Evolutionary conservation across 1,140 invertebrate species (phyloP), one percentile per base, ranked within the genome.

Genomic region (Euborellia annulipes): DNA sequence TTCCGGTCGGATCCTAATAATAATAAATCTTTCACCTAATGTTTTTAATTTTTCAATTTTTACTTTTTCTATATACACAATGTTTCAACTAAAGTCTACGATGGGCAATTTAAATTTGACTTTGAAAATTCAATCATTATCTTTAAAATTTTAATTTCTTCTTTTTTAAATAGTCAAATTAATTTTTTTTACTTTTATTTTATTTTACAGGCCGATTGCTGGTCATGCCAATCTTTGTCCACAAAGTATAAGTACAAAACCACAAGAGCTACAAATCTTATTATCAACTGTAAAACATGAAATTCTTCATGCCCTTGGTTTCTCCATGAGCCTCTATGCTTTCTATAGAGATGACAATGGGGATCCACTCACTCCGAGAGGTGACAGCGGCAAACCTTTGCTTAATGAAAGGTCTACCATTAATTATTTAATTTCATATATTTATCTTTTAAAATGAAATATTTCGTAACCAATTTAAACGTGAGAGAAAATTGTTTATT

Each of bases 191-290:
- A n/a, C n/a, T n/a, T n/a, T 38, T 45, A 18, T 27, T 47, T 49
- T 46, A 18, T 47, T 39, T 70, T 73, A 38, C 63, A 92, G 91
- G 54, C 95, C 95, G 1, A 93, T 98, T 43, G 95, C 94, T 1
- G 95, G 95, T 0, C 93, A 98, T 68, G 92, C 94, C 1, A 98
- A 98, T 70, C 76, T 98, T 42, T 98, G 95, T 59, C 94, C 94
- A 0, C 75, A 82, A n/a, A 89, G 87, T 54, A 84, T 98, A 37
- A 91, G 85, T 54, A 93, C 86, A 13, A 90, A 91, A 58, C 76
- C 79, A 22, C 85, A 95, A 56, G 92, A 98, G 57, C 65, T 93
- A 46, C 85, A 92, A 54, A 91, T 91, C 13, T 70, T 97, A 2
- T 66, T 97, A 49, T 94, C 92, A 18, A 98, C 93, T 0, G 89